A percentile compares a stretch with the other conserved stretches of the same genome.
Evolutionary conservation across 2,113 vertebrate genomes (phyloP).

Genomic region (Solea senegalensis): DNA sequence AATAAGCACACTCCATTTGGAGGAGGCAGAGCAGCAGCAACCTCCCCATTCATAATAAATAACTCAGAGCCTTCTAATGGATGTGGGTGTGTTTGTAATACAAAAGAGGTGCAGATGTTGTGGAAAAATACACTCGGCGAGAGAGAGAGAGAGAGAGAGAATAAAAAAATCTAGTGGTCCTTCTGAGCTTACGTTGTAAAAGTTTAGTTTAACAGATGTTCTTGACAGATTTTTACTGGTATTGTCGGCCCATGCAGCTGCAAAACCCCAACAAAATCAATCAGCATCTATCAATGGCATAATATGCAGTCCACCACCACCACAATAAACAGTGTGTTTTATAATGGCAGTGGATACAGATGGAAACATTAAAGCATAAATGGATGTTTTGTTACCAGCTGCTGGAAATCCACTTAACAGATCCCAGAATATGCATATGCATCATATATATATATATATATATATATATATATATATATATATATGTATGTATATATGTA

Average conservation of each 20-base stretch:
- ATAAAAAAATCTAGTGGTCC: neutral
- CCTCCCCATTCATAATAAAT: constrained; percentile 46
- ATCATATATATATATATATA: too few species aligned
- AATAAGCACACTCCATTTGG: constrained; percentile 36
- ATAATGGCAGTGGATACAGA: constrained; percentile 7
- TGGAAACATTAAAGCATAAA: constrained; percentile 15
- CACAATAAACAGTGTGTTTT: neutral
- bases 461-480: too few species aligned
- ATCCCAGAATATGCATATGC: neutral
- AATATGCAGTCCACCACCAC: neutral
- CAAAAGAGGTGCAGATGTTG: constrained; percentile 8
- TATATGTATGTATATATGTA: too few species aligned
- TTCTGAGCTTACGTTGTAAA: neutral
- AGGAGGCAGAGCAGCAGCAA: constrained; percentile 24
- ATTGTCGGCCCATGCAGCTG: neutral
- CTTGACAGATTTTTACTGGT: neutral
- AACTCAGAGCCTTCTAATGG: constrained; percentile 25
- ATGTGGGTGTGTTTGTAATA: constrained; percentile 37
- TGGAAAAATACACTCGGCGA: constrained; percentile 13
- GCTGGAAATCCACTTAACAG: neutral
- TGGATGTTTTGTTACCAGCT: constrained; percentile 10
- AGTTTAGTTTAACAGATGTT: constrained; percentile 7
- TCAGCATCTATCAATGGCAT: constrained; percentile 5
- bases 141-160: neutral
- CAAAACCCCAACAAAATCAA: constrained; percentile 11